Conservation (phyloP, 2,113 vertebrate species). For the Muntiacus muntjak region DNA sequence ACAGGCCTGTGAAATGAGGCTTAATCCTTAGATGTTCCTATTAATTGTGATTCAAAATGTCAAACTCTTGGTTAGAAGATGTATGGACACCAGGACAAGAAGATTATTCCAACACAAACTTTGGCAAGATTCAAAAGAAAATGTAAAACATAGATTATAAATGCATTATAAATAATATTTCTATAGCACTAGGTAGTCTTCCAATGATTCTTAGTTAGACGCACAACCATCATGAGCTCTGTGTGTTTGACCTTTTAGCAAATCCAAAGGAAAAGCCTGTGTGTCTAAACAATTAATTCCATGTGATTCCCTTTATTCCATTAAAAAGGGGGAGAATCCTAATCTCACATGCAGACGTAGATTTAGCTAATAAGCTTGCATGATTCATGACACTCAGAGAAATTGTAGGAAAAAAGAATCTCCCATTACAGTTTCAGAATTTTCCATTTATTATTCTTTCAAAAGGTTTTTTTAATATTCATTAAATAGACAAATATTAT, state of each 20-base stretch:
- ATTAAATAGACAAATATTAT: constrained; percentile 39
- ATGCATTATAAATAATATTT: not conserved
- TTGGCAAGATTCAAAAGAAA: not conserved
- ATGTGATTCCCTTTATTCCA: not conserved
- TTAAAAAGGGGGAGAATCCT: not conserved
- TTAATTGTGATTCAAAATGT: not conserved
- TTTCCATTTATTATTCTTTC: not conserved
- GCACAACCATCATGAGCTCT: not conserved
- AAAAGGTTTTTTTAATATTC: not conserved
- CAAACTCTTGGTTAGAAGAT: not conserved
- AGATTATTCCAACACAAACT: not conserved
- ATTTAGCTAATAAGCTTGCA: not conserved
- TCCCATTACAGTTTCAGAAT: not conserved
- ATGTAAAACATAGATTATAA: not conserved
- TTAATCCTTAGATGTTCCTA: not conserved
- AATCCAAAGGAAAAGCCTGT: not conserved
- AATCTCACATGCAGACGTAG: not conserved
- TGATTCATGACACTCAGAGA: not conserved
- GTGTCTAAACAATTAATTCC: not conserved
- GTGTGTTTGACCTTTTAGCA: not conserved
- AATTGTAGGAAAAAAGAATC: not conserved
- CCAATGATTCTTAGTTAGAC: not conserved
- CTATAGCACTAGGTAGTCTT: not conserved
- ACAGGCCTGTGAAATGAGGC: not conserved
- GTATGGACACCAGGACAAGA: not conserved